A percentile compares a stretch with the other conserved stretches of the same genome.
Conservation (phyloP, 2,888 invertebrate species). For the Drosophila mettleri region DNA sequence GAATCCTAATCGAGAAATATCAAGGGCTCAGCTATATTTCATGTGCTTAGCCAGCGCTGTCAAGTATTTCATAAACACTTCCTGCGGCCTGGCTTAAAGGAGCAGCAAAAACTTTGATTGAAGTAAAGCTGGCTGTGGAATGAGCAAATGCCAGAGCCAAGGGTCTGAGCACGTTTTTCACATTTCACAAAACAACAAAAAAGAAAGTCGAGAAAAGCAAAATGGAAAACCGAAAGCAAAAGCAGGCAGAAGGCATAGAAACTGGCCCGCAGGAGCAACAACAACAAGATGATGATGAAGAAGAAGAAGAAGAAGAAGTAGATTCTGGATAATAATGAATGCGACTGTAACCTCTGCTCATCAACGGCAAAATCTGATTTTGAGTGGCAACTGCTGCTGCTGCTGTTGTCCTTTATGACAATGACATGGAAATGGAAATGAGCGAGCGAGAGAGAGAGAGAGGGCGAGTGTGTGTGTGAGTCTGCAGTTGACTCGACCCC, state of each 20-base stretch:
- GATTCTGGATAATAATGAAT: slow-evolving; percentile 50
- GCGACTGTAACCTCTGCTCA: slow-evolving; percentile 30
- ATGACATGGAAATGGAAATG: slow-evolving; percentile 66
- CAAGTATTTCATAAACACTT: slow-evolving; percentile 1
- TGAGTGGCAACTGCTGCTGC: slow-evolving; percentile 52
- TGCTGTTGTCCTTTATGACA: slow-evolving; percentile 61
- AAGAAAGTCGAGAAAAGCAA: not conserved
- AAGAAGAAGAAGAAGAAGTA: slow-evolving; percentile 3
- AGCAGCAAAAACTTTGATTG: slow-evolving; percentile 35
- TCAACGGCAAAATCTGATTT: slow-evolving; percentile 52
- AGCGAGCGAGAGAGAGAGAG: not conserved
- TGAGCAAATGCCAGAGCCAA: slow-evolving; percentile 34
- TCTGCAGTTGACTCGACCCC: slow-evolving; percentile 37
- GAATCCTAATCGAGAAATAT: not conserved
- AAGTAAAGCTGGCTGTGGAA: slow-evolving; percentile 14
- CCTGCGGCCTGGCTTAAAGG: slow-evolving; percentile 6
- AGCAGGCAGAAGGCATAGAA: slow-evolving; percentile 11
- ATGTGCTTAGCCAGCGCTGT: not conserved
- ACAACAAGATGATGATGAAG: slow-evolving; percentile 1
- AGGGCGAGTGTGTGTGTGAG: not conserved
- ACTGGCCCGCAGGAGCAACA: slow-evolving; percentile 26
- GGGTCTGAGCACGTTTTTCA: slow-evolving; percentile 68
- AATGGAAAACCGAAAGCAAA: not conserved
- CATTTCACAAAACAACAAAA: slow-evolving; percentile 54
- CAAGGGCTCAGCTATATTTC: slow-evolving; percentile 1